Evolutionary conservation across 1,140 invertebrate genomes (phyloP).

Genomic region (Hydropsyche tenuis): DNA sequence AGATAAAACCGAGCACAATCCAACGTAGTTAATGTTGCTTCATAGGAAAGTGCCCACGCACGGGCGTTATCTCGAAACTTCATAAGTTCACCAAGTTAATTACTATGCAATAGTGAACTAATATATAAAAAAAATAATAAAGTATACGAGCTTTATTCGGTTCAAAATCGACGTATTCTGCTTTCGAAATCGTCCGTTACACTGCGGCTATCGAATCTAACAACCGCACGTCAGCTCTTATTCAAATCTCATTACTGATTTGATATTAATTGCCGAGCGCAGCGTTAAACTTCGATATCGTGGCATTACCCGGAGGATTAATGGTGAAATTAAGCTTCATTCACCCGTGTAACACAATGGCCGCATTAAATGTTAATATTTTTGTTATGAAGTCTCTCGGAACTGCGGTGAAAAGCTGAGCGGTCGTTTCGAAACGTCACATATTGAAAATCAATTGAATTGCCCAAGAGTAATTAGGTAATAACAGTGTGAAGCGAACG

Average conservation of each 20-base stretch:
- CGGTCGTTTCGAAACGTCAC: background rate
- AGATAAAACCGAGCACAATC: too few species aligned
- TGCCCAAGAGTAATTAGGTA: constrained; percentile 2
- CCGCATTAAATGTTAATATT: background rate
- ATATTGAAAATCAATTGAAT: background rate
- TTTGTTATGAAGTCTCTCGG: background rate
- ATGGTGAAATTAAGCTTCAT: constrained; percentile 11
- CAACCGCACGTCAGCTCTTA: constrained; percentile 23
- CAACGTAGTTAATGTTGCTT: too few species aligned
- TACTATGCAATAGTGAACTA: constrained; percentile 1
- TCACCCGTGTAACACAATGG: background rate
- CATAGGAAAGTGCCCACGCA: background rate
- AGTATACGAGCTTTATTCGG: constrained; percentile 19
- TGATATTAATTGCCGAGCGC: constrained; percentile 29
- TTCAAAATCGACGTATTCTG: constrained; percentile 11
- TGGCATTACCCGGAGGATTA: background rate
- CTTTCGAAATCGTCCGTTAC: constrained; percentile 26
- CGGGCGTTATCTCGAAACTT: constrained; percentile 8
- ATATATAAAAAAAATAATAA: background rate
- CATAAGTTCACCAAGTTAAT: constrained; percentile 28
- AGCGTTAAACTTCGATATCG: constrained; percentile 9
- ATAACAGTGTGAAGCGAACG: background rate
- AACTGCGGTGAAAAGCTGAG: background rate
- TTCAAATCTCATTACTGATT: constrained; percentile 26
- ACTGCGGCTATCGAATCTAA: constrained; percentile 29